Evolutionary conservation across 2,113 vertebrate genomes (phyloP), one percentile per base, ranked within the genome.

Genomic region (Hassar affinis): DNA sequence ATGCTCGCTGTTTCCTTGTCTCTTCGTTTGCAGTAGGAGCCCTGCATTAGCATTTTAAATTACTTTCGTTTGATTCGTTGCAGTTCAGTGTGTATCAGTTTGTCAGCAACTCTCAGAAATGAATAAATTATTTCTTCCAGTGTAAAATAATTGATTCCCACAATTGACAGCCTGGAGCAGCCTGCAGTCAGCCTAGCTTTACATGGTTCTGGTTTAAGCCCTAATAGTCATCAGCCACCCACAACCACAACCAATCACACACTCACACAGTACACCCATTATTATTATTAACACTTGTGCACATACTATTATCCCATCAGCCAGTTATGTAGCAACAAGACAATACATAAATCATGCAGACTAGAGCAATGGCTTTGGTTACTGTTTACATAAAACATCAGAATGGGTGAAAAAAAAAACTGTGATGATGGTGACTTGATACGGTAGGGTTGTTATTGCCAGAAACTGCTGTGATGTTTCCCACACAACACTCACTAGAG

Each of bases 171-270:
- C 20, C 69, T 30, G 22, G 75, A 80, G 30, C 57, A 47, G 17
- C n/a, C 15, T 27, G 56, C 20, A 42, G 7, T 38, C 33, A 68
- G 64, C 57, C 33, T 69, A 11, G 6, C 57, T 71, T 57, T 45
- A 79, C 91, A 90, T 90, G 90, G 91, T 92, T 80, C 25, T 64
- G 77, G 75, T 91, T 89, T 89, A 91, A 86, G 81, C 87, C 80
- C 87, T 88, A n/a, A 68, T 68, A 38, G 62, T 38, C 64, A 68
- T 8, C 17, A 38, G 7, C 17, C n/a, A 18, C 38, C 9, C n/a
- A 25, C 84, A 75, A 20, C 27, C 14, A 17, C 12, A 62, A 64
- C n/a, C n/a, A 27, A 62, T 3, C 11, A 62, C n/a, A 66, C 7
- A 66, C 62, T 8, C 33, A 66, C 30, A 66, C 33, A 22, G 4